Conservation (phyloP, 1,140 invertebrate genomes). For the Heterodera schachtii region DNA sequence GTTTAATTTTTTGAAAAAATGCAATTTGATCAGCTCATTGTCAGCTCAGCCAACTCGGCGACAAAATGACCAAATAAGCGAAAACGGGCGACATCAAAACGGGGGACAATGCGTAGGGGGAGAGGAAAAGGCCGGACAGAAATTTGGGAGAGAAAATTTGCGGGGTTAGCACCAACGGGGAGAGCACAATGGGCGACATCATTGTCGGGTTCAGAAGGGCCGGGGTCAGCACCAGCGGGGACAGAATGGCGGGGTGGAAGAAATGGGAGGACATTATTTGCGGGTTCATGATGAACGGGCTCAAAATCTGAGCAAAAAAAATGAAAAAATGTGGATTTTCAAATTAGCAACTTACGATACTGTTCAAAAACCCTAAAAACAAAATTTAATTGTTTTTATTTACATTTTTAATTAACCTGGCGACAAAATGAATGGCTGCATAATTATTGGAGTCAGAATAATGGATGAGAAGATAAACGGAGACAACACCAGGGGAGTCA, state of each 20-base stretch:
- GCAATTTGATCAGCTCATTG: no score
- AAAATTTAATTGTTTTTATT: neutral
- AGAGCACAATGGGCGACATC: constrained; percentile 42
- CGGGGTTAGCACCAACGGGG: constrained; percentile 48
- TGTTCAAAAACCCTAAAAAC: constrained; percentile 19
- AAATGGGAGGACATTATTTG: constrained; percentile 42
- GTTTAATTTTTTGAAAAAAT: no score
- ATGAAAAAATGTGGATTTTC: neutral
- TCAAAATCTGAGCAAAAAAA: constrained; percentile 39
- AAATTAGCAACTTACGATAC: constrained; percentile 13
- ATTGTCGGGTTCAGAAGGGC: constrained; percentile 48
- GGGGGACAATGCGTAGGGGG: constrained; percentile 38
- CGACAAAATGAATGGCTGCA: constrained; percentile 43
- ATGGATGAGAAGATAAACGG: constrained; percentile 53
- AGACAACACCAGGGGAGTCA: constrained; percentile 51
- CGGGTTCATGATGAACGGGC: constrained; percentile 48
- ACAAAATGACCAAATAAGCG: constrained; percentile 35
- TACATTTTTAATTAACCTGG: constrained; percentile 30
- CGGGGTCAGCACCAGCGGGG: constrained; percentile 35
- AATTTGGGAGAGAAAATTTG: constrained; percentile 33
- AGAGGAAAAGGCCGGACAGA: constrained; percentile 33
- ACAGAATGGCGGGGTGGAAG: constrained; percentile 39
- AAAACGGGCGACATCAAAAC: constrained; percentile 27
- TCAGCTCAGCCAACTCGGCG: constrained; percentile 45
- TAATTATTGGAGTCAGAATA: constrained; percentile 37